Base-by-base conservation (phyloP, 2,797 vertebrate genomes). In the Karalla daura region DNA sequence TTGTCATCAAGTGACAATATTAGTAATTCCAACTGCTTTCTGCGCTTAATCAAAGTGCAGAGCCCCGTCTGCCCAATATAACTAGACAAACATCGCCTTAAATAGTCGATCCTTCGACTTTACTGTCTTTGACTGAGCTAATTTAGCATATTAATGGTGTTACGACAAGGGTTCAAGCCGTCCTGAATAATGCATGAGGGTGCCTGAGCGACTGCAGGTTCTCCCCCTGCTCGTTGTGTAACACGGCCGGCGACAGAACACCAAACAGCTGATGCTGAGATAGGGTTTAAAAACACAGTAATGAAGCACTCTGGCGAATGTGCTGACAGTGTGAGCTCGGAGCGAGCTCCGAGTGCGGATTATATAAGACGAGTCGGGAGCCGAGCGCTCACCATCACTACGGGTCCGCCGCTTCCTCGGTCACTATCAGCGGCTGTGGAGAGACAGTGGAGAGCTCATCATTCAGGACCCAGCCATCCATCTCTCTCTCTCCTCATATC, bases 391-490 rank as follows among this genome's bases (percentile, higher is more conserved):
- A n/a, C n/a, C n/a, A 78, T 70, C 53, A 23, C 56, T 47, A 17
- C 17, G 58, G 60, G 52, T 70, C 54, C 25, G 23, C 10, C 6
- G 43, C 67, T 71, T 63, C 50, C 55, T 61, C 49, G 9, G 45
- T 63, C 73, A 69, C 77, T 76, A 77, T 87, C 78, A 35, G 53
- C 17, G 58, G 49, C 33, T 73, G 43, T 58, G 66, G 70, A 59
- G 69, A 70, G 61, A 60, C 52, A 62, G 64, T 74, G 49, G 30
- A 71, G 64, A 68, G 60, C 70, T 77, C 74, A 76, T 77, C 76
- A 72, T 65, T 88, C 79, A 80, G 45, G 36, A 74, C 21, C 43
- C 66, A 70, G 65, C 69, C 70, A 84, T 68, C 66, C 71, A 70
- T 78, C 72, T 75, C 50, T 67, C 50, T 67, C 61, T 62, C 56